phyloP scores from a whole-genome alignment of 2,888 invertebrate species.

The Torymus aiolomorphi region DNA sequence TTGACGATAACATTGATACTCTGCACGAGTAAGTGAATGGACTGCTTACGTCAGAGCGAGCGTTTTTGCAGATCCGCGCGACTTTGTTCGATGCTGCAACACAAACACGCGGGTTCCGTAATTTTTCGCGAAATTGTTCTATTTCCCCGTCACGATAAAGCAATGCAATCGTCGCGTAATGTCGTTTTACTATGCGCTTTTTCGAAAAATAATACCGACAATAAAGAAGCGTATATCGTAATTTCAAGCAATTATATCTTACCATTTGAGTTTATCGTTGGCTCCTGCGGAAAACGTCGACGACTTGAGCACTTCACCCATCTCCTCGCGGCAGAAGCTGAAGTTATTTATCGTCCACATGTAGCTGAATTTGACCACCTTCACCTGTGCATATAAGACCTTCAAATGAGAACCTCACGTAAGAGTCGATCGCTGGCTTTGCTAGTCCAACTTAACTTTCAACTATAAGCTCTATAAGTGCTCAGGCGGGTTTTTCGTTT shows the following conservation, averaged over 20 bases:
- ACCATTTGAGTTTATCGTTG: slow-evolving; percentile 99
- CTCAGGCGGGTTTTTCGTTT: background rate
- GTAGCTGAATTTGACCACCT: slow-evolving; percentile 99
- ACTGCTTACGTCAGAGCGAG: too few species aligned
- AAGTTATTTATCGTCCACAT: slow-evolving; percentile 99
- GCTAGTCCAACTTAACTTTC: slow-evolving; percentile 27
- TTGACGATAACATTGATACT: too few species aligned
- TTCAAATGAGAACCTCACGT: slow-evolving; percentile 70
- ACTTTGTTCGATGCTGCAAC: too few species aligned
- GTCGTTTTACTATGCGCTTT: too few species aligned
- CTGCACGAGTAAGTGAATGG: too few species aligned
- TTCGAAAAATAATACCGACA: too few species aligned
- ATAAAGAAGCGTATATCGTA: too few species aligned
- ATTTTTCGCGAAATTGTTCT: too few species aligned
- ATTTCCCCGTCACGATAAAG: too few species aligned
- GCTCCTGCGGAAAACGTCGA: slow-evolving; percentile 99
- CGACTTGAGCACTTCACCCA: slow-evolving; percentile 99
- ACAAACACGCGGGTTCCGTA: too few species aligned
- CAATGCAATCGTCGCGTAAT: too few species aligned
- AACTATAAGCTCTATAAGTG: slow-evolving; percentile 31
- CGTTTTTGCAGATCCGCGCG: too few species aligned
- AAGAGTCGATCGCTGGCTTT: slow-evolving; percentile 33
- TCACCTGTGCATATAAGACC: slow-evolving; percentile 85
- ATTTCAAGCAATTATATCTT: slow-evolving; percentile 53
- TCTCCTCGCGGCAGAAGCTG: slow-evolving; percentile 99